Evolutionary conservation across 2,113 vertebrate species (phyloP).

Genomic region (Nothocercus nigrocapillus): DNA sequence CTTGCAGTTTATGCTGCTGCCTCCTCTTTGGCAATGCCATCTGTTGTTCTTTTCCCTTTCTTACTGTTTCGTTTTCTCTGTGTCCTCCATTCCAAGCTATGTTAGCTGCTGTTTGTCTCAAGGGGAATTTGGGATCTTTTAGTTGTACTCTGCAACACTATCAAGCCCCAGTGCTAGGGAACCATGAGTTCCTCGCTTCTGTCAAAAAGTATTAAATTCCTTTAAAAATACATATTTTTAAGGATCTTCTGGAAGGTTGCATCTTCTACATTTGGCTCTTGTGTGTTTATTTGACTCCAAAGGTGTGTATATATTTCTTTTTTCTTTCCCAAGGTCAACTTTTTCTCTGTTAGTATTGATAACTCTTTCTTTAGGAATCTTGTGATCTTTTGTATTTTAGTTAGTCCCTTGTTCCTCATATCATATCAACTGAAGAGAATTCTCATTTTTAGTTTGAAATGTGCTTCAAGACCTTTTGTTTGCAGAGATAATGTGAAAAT

Average conservation of each 20-base stretch:
- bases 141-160: not conserved
- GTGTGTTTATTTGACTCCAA: not conserved
- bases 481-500: not conserved
- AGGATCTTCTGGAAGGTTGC: not conserved
- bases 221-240: not conserved
- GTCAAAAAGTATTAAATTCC: not conserved
- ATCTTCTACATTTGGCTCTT: not conserved
- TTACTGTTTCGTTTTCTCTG: not conserved
- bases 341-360: not conserved
- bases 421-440: not conserved
- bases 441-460: not conserved
- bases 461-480: not conserved
- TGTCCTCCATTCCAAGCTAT: conserved; percentile 28
- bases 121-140: not conserved
- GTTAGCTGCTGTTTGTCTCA: conserved; percentile 34
- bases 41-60: conserved; percentile 55
- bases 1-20: conserved; percentile 49
- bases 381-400: not conserved
- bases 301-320: not conserved
- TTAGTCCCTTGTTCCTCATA: not conserved
- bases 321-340: not conserved
- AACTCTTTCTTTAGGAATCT: not conserved
- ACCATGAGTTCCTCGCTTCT: not conserved
- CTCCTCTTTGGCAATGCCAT: conserved; percentile 56
- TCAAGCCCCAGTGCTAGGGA: not conserved